Conservation (phyloP, 2,113 vertebrate genomes). For the Cyanoramphus novaezelandiae region DNA sequence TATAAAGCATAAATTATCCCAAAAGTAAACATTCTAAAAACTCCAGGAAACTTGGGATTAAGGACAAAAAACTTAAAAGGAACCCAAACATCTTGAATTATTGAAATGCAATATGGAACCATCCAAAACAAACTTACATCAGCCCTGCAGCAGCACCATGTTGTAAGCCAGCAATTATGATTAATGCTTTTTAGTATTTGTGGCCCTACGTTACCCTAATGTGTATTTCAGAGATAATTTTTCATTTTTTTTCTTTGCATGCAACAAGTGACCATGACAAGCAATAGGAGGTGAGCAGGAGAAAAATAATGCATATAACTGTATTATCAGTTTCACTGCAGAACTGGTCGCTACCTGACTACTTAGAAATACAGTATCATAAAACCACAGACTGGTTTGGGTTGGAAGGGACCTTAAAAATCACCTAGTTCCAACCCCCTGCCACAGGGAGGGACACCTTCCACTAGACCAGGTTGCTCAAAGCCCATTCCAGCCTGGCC, state of each 20-base stretch:
- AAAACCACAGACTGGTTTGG: not conserved
- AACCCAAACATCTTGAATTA: conserved; percentile 33
- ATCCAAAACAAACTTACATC: not conserved
- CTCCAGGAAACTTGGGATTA: conserved; percentile 47
- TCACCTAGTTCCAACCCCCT: not conserved
- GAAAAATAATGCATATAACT: not conserved
- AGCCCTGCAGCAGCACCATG: not conserved
- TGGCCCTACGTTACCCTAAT: not conserved
- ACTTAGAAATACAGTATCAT: not conserved
- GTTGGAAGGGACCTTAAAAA: not conserved
- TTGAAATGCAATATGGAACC: not conserved
- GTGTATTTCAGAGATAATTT: not conserved
- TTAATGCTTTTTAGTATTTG: not conserved
- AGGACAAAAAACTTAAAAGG: conserved; percentile 24
- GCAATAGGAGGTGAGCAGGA: not conserved
- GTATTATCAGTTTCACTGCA: not conserved
- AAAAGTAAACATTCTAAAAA: conserved; percentile 30
- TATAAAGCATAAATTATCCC: conserved; percentile 30
- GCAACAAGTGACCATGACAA: not conserved
- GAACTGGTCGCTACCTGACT: not conserved
- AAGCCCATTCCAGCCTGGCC: not conserved
- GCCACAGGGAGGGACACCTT: not conserved
- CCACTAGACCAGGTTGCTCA: not conserved
- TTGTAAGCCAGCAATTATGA: not conserved
- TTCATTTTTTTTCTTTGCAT: not conserved